These are phyloP conservation scores for Cydia splendana DNA, from an alignment of 1,140 invertebrate genomes.

Conservation along the genomic window DNA sequence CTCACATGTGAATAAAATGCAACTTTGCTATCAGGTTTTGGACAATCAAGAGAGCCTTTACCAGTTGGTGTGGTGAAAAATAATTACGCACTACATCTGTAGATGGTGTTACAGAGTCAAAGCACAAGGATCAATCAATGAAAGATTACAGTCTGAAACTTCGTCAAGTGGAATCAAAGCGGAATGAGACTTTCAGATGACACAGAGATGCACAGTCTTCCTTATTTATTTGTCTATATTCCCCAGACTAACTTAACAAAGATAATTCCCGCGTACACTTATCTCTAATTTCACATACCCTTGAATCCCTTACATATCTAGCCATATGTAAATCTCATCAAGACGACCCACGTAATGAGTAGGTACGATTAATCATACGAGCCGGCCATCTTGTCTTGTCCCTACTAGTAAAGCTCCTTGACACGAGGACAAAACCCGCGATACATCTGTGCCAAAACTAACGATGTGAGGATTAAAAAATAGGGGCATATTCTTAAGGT, in stretches of 20 bases:
- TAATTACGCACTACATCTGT: too few species aligned
- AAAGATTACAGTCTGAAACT: too few species aligned
- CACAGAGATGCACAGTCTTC: not conserved
- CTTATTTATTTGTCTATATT: not conserved
- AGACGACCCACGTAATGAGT: slow-evolving; percentile 51
- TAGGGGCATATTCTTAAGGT: slow-evolving; percentile 31
- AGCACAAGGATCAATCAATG: too few species aligned
- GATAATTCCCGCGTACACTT: not conserved
- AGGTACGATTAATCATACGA: slow-evolving; percentile 70
- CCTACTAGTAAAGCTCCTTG: slow-evolving; percentile 57
- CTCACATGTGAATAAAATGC: too few species aligned
- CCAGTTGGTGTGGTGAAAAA: too few species aligned
- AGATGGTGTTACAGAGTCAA: too few species aligned
- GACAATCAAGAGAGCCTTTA: too few species aligned
- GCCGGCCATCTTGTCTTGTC: slow-evolving; percentile 49
- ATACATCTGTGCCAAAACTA: slow-evolving; percentile 72
- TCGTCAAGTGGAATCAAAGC: too few species aligned
- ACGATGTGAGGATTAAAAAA: slow-evolving; percentile 58
- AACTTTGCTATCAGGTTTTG: too few species aligned
- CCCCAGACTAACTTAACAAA: not conserved
- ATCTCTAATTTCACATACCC: not conserved
- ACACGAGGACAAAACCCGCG: slow-evolving; percentile 48
- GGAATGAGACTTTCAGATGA: too few species aligned
- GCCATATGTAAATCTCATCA: slow-evolving; percentile 26
- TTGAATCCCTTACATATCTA: slow-evolving; percentile 16